phyloP scores from a whole-genome alignment of 2,888 invertebrate genomes.

The Scotopteryx bipunctaria region DNA sequence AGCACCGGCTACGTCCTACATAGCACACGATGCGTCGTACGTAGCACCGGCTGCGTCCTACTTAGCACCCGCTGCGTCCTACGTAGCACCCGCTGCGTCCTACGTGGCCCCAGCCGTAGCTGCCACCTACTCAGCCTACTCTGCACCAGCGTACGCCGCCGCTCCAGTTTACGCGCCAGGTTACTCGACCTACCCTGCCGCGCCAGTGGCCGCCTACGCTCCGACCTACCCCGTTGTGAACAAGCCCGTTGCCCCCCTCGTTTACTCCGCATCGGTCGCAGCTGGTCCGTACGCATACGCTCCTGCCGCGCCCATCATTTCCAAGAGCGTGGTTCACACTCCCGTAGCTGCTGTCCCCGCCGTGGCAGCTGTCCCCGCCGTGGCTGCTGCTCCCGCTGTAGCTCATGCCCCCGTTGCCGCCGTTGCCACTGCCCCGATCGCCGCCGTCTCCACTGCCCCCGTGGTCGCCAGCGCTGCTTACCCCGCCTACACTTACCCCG shows the following conservation, averaged over 20 bases:
- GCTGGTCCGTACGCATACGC: background rate
- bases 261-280: background rate
- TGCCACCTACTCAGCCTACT: background rate
- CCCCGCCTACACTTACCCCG: constrained; percentile 12
- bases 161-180: constrained; percentile 6
- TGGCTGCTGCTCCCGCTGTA: background rate
- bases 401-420: background rate
- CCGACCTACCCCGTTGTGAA: background rate
- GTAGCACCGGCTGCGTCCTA: constrained; percentile 8
- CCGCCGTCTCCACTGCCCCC: constrained; percentile 2
- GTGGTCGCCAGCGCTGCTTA: constrained; percentile 8
- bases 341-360: background rate
- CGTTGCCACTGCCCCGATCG: constrained; percentile 3
- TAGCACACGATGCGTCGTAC: constrained; percentile 1
- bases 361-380: background rate
- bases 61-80: constrained; percentile 9
- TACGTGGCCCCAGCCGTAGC: constrained; percentile 4
- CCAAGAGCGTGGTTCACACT: background rate
- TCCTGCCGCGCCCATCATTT: background rate
- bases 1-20: constrained; percentile 3
- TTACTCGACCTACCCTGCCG: constrained; percentile 12
- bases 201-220: constrained; percentile 8
- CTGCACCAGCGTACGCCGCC: too few relatives aligned
- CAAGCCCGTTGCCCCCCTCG: constrained; percentile 3
- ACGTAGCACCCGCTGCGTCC: constrained; percentile 8